Conservation (phyloP, 2,888 invertebrate genomes). For the Rotaria magnacalcarata region DNA sequence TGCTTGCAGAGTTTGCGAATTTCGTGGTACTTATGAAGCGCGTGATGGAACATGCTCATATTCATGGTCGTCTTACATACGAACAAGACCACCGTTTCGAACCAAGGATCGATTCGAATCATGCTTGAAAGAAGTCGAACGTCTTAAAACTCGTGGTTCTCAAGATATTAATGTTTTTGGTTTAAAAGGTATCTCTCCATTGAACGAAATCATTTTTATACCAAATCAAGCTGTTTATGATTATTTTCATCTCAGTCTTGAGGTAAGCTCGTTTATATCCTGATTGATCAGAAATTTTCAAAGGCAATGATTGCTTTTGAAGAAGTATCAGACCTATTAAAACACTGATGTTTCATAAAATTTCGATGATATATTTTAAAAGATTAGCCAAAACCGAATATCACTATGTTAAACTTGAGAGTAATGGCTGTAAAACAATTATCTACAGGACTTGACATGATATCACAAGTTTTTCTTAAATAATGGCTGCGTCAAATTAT, state of each 20-base stretch:
- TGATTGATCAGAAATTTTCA: background rate
- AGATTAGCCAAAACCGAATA: too few relatives aligned
- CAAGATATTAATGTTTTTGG: background rate
- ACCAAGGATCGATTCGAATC: background rate
- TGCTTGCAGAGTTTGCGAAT: background rate
- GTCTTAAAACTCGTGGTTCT: background rate
- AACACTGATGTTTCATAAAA: too few relatives aligned
- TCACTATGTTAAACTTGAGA: too few relatives aligned
- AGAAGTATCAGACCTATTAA: too few relatives aligned
- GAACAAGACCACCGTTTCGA: background rate
- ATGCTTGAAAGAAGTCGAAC: background rate
- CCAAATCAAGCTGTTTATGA: background rate
- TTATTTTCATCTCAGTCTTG: background rate
- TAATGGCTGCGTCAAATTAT: background rate
- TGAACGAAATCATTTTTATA: background rate
- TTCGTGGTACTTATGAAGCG: background rate
- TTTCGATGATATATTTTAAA: too few relatives aligned
- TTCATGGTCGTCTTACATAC: background rate
- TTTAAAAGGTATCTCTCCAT: background rate
- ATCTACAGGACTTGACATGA: too few relatives aligned
- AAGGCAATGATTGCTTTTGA: background rate
- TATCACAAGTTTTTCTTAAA: too few relatives aligned
- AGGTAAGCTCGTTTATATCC: background rate
- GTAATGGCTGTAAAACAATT: too few relatives aligned
- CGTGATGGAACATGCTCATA: background rate